phyloP scores from a whole-genome alignment of 1,140 invertebrate species.

The Metaphire vulgaris region DNA sequence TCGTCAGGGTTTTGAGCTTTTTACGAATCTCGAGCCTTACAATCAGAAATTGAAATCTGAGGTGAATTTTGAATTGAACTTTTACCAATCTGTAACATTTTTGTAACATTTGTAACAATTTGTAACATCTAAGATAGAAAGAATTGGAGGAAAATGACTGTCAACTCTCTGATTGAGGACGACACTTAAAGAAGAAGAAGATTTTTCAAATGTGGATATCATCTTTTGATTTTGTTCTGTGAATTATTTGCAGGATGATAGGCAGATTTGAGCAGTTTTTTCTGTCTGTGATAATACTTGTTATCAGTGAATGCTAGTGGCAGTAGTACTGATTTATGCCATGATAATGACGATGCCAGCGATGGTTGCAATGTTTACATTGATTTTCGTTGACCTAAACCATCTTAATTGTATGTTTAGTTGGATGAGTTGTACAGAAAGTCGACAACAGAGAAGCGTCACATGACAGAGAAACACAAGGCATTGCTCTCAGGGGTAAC shows the following conservation, averaged over 20 bases:
- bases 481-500: not conserved
- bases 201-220: too few relatives aligned
- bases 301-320: not conserved
- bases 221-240: too few relatives aligned
- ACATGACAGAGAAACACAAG: not conserved
- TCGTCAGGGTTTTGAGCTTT: conserved; percentile 83
- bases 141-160: too few relatives aligned
- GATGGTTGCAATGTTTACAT: not conserved
- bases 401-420: not conserved
- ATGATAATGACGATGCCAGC: not conserved
- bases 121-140: too few relatives aligned
- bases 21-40: conserved; percentile 80
- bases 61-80: too few relatives aligned
- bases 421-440: not conserved
- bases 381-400: not conserved
- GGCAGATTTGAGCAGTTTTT: too few relatives aligned
- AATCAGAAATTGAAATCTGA: conserved; percentile 73
- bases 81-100: too few relatives aligned
- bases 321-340: not conserved
- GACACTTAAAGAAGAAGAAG: too few relatives aligned
- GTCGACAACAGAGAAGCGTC: not conserved
- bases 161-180: too few relatives aligned
- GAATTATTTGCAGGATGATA: too few relatives aligned
- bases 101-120: too few relatives aligned
- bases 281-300: not conserved